Evolutionary conservation across 2,797 vertebrate species (phyloP).

Genomic region (Melopsittacus undulatus): DNA sequence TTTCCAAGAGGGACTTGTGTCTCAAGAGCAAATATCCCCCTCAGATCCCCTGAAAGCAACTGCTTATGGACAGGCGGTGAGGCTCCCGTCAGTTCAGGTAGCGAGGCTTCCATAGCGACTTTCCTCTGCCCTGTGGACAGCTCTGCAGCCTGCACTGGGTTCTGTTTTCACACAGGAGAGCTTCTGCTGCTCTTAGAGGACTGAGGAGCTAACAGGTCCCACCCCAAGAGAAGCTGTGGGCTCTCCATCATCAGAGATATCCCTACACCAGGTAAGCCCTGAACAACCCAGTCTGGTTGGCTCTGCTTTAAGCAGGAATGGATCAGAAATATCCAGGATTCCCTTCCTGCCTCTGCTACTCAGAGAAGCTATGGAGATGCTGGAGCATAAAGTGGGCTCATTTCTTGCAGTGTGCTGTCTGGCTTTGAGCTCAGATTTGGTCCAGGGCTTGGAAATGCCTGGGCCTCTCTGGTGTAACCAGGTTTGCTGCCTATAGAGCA

Average conservation of each 20-base stretch:
- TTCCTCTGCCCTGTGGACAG: not conserved
- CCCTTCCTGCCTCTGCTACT: not conserved
- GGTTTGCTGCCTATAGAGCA: not conserved
- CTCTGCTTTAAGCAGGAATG: not conserved
- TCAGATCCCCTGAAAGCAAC: not conserved
- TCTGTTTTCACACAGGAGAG: not conserved
- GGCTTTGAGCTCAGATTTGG: not conserved
- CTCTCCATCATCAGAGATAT: not conserved
- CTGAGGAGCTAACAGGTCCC: not conserved
- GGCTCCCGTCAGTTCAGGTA: not conserved
- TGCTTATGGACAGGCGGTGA: fast-evolving
- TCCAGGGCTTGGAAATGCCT: not conserved
- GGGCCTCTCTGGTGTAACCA: not conserved
- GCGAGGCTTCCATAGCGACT: not conserved
- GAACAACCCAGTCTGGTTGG: not conserved
- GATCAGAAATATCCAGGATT: not conserved
- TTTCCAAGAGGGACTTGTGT: not conserved
- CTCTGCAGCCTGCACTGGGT: not conserved
- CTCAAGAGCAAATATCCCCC: not conserved
- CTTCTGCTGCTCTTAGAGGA: not conserved
- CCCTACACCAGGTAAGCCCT: not conserved
- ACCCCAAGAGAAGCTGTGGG: not conserved
- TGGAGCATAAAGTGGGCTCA: not conserved
- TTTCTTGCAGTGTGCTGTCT: not conserved
- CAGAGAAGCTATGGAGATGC: not conserved